Evolutionary conservation across 1,140 invertebrate genomes (phyloP).

Genomic region (Papilio polytes): DNA sequence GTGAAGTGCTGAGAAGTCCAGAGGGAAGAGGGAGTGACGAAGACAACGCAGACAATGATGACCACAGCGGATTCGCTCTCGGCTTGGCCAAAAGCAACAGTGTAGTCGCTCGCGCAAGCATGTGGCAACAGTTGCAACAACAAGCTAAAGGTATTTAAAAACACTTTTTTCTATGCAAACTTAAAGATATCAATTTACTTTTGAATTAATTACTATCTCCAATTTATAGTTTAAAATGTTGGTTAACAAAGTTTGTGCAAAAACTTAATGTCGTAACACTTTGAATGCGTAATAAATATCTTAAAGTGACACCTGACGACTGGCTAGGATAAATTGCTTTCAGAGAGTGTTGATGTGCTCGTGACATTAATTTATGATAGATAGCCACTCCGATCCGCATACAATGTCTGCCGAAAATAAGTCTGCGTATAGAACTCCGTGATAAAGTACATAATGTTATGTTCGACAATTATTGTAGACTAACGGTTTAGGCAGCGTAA

Average conservation of each 20-base stretch:
- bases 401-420: slow-evolving; percentile 9
- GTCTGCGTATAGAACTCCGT: background rate
- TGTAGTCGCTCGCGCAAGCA: slow-evolving; percentile 85
- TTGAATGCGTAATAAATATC: slow-evolving; percentile 8
- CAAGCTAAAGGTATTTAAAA: slow-evolving; percentile 78
- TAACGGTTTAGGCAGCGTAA: too few relatives aligned
- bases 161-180: background rate
- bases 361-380: slow-evolving; percentile 11
- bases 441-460: background rate
- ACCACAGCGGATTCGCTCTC: slow-evolving; percentile 62
- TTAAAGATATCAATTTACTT: background rate
- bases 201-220: too few relatives aligned
- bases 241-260: background rate
- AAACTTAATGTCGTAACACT: background rate
- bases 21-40: slow-evolving; percentile 64
- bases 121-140: slow-evolving; percentile 86
- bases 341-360: slow-evolving; percentile 16
- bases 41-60: slow-evolving; percentile 53
- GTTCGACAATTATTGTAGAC: background rate
- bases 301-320: slow-evolving; percentile 17
- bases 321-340: slow-evolving; percentile 14
- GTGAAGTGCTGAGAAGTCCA: slow-evolving; percentile 58
- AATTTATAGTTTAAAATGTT: background rate
- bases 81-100: slow-evolving; percentile 85
- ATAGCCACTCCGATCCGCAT: background rate